Evolutionary conservation across 2,888 invertebrate genomes (phyloP), one percentile per base, ranked within the genome.

Genomic region (Strigamia crassipes): DNA sequence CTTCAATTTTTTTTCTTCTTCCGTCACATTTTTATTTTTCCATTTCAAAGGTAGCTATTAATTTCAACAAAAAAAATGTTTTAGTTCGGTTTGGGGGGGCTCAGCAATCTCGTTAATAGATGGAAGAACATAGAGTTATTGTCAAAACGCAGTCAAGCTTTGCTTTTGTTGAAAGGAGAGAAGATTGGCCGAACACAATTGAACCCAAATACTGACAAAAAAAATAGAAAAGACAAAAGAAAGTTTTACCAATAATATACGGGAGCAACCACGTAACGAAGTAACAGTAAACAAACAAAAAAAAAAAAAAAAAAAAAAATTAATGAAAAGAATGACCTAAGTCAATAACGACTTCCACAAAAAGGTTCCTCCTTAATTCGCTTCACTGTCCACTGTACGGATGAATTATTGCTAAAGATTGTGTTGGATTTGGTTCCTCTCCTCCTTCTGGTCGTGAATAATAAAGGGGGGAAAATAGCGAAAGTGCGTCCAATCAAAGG

Each of bases 71-170:
- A 51, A 51, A 51, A 38, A 38, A 38, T 38, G 10, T 38, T 38
- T 38, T 6, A 38, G 38, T 56, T 56, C 18, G n/a, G 2, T 56
- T 56, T 56, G 9, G 56, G 9, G 56, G 18, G 9, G 4, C 27
- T n/a, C 21, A 73, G n/a, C 73, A 27, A 73, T 73, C 73, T 73
- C 12, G 73, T 31, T 73, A 73, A 73, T 73, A 73, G n/a, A 73
- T 73, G 13, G 31, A 31, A 66, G 23, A 27, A 73, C 6, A 31
- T 27, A 73, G 27, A 73, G 73, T 73, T 73, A 73, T 73, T 73
- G 73, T 73, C 27, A 73, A 73, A 73, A 73, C 73, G 73, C 73
- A 73, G 73, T 73, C 73, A 73, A 27, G 73, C 73, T 66, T 66
- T 66, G 61, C 61, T 18, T 66, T 12, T 73, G 73, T 31, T 73